Base-by-base conservation (phyloP, 2,797 vertebrate genomes). In the Steatocranus sp. region DNA sequence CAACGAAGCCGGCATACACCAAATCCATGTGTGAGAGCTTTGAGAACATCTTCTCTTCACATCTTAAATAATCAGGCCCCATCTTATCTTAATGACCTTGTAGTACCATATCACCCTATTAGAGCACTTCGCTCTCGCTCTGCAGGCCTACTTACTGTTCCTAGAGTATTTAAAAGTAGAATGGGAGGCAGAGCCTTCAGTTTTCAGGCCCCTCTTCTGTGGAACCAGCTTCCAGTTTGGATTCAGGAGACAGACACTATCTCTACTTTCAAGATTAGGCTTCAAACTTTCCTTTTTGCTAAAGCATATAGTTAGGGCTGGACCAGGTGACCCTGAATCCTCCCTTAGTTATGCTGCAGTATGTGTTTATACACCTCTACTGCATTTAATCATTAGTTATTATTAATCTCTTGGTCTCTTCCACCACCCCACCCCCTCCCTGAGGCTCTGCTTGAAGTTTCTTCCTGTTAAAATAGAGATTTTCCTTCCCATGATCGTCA, bases 71-170 rank as follows among this genome's bases (percentile, higher is more conserved):
- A 34, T 58, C 56, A 34, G 25, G 17, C 17, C 9, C 54, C 56
- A 61, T 34, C 56, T n/a, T n/a, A 34, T 58, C 56, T 34, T 3
- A 34, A 7, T n/a, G 27, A 61, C 30, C 56, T n/a, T n/a, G 17
- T n/a, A 7, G 56, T 1, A 34, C 30, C 56, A n/a, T 61, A n/a
- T 61, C 17, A 61, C 1, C 56, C 17, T 11, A 58, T 32, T 0
- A 61, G 17, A 61, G 56, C 30, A 7, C 56, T 34, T 61, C 1
- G 10, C 30, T 61, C 56, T 0, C 2, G 0, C 27, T 0, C 27
- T 58, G 27, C 27, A 32, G 27, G 17, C 54, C 3, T 18, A 18
- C 54, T 58, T 58, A 17, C 18, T 32, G 54, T 32, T 58, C 54
- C 17, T 32, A 58, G 54, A 58, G 30, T 34, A 58, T 58, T 5